Percentiles rank a stretch among this genome's conserved stretches.
Conservation (phyloP, 2,797 vertebrate genomes). For the Novumbra hubbsi region DNA sequence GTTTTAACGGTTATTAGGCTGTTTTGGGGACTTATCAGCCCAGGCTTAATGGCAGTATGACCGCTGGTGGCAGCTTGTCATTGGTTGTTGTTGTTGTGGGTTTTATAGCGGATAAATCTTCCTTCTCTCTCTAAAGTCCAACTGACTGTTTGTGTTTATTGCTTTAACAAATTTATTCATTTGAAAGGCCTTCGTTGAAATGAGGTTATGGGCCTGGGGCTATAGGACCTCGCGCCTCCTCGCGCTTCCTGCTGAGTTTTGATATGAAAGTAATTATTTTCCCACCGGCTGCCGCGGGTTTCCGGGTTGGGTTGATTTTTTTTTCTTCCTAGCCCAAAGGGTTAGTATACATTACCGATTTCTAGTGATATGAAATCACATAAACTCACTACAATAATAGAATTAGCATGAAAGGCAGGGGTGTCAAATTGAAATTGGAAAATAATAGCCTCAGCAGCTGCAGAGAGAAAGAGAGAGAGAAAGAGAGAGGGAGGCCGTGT, state of each 20-base stretch:
- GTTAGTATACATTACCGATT: slow-evolving; percentile 99
- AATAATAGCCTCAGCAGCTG: slow-evolving; percentile 98
- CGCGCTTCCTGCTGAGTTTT: slow-evolving; percentile 99
- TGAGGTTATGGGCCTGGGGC: slow-evolving; percentile 94
- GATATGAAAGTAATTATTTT: slow-evolving; percentile 99
- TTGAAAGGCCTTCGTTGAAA: slow-evolving; percentile 86
- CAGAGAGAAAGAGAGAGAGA: background rate
- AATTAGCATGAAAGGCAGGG: slow-evolving; percentile 99
- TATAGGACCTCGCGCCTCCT: slow-evolving; percentile 94
- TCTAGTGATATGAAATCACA: slow-evolving; percentile 99
- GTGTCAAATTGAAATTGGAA: slow-evolving; percentile 99
- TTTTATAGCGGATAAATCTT: slow-evolving; percentile 55
- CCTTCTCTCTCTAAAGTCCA: slow-evolving; percentile 63
- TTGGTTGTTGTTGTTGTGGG: slow-evolving; percentile 38
- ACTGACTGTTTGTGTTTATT: slow-evolving; percentile 92
- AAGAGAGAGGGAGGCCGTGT: slow-evolving; percentile 52
- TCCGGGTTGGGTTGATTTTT: slow-evolving; percentile 66
- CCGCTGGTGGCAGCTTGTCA: slow-evolving; percentile 41
- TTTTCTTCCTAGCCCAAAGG: slow-evolving; percentile 95
- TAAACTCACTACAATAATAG: slow-evolving; percentile 99
- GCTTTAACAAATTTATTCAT: slow-evolving; percentile 99
- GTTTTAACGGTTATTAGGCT: background rate
- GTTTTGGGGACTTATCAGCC: background rate
- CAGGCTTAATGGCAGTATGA: background rate
- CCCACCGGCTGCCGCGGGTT: slow-evolving; percentile 99